Evolutionary conservation across 2,113 vertebrate species (phyloP), one percentile per base, ranked within the genome.

Genomic region (Gasterosteus nipponicus): DNA sequence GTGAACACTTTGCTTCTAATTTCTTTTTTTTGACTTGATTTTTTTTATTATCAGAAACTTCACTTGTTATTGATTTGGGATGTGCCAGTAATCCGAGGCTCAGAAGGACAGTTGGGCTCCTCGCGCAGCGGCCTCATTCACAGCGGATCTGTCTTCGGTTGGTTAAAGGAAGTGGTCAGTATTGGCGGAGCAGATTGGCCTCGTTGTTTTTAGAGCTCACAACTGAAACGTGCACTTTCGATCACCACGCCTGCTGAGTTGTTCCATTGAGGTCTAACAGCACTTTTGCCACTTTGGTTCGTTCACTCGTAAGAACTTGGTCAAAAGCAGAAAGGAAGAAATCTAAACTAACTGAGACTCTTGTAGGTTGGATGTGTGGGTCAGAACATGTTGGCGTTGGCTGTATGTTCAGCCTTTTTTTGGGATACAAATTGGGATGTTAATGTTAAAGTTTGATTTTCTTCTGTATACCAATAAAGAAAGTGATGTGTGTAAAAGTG

Each of bases 101-200:
- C 54, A 84, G 78, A 44, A 33, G 68, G 81, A 75, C 75, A 65
- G 53, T 58, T 81, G 58, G 22, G 35, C 42, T 63, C 26, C 35
- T 49, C 4, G 10, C 57, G 41, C 64, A 3, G 56, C 68, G 15
- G 75, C 65, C 65, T 60, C 73, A 44, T 38, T 10, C 10, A 38
- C 49, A 75, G 59, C 77, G 1, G 83, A 80, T 85, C 78, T 81
- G 71, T 75, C 72, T 31, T 62, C 63, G 62, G 65, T 83, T 42
- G 71, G 64, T 83, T 77, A 77, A 87, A 93, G 93, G 94, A 95
- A 94, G 94, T 94, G 93, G 93, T 92, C 93, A 93, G 87, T 82
- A 39, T 86, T 86, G 85, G 77, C 80, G 89, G 89, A 92, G 92
- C 89, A 82, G 84, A 89, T 82, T 88, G 89, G 80, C 90, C 86